phyloP scores from a whole-genome alignment of 2,113 vertebrate genomes.

The Tenebrosternarchus preto region DNA sequence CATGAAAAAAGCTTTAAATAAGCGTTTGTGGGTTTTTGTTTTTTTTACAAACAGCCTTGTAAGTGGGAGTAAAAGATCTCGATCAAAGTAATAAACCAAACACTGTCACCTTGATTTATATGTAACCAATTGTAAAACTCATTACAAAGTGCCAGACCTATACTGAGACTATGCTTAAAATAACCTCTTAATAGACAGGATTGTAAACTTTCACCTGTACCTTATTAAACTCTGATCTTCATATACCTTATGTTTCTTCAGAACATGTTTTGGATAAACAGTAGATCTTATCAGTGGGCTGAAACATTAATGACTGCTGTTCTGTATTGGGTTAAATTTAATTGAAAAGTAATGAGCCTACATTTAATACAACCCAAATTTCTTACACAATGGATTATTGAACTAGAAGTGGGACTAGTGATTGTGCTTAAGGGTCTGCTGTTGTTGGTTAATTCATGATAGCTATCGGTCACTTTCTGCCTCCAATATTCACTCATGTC shows the following conservation, averaged over 20 bases:
- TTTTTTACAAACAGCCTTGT: not conserved
- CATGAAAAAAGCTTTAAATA: too few species aligned
- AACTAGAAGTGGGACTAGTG: constrained; percentile 9
- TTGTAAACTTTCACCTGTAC: too few species aligned
- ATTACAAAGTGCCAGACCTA: too few species aligned
- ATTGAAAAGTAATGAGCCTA: not conserved
- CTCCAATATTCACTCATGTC: not conserved
- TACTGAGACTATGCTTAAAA: too few species aligned
- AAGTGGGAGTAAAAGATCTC: not conserved
- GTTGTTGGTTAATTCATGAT: constrained; percentile 7
- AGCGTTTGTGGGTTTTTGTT: not conserved
- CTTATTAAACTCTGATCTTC: too few species aligned
- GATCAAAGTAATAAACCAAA: not conserved
- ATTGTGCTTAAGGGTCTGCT: constrained; percentile 5
- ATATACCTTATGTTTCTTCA: too few species aligned
- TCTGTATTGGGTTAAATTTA: not conserved
- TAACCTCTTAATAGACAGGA: too few species aligned
- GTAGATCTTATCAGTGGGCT: too few species aligned
- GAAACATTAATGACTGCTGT: too few species aligned
- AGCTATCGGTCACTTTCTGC: not conserved
- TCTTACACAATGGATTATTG: not conserved
- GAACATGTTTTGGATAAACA: too few species aligned
- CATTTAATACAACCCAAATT: not conserved
- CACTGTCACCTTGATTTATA: not conserved
- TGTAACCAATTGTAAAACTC: not conserved